These are phyloP conservation scores for Phoxinus dragarum DNA, from an alignment of 2,797 vertebrate species.

Conservation along the genomic window DNA sequence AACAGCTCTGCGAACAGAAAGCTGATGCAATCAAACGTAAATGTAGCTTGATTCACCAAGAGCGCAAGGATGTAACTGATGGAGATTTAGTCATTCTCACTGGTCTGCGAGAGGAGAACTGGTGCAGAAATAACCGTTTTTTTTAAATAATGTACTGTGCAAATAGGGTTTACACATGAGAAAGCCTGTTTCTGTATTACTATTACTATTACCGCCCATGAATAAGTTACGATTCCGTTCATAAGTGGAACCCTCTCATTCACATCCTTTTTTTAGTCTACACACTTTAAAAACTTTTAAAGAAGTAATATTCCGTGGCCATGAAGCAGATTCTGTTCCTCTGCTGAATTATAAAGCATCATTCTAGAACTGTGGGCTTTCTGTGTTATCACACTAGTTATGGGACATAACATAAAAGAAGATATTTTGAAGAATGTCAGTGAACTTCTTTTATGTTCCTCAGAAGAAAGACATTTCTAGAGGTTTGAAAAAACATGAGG, in stretches of 20 bases:
- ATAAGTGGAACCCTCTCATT: slow-evolving; percentile 29
- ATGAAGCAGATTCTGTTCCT: neutral
- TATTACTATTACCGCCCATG: slow-evolving; percentile 4
- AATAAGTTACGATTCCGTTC: slow-evolving; percentile 26
- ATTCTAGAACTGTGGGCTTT: neutral
- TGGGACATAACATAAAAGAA: neutral
- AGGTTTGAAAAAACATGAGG: neutral
- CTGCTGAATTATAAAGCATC: neutral
- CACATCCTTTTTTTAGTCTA: neutral
- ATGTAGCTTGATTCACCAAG: slow-evolving; percentile 10
- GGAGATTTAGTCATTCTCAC: slow-evolving; percentile 22
- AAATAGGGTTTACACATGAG: slow-evolving; percentile 26
- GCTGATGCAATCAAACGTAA: slow-evolving; percentile 44
- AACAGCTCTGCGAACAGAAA: slow-evolving; percentile 35
- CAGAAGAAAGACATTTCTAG: neutral
- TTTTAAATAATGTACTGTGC: slow-evolving; percentile 29
- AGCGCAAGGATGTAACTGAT: slow-evolving; percentile 4
- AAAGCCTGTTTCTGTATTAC: neutral
- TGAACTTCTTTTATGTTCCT: neutral
- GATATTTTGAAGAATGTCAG: neutral
- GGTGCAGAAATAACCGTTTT: slow-evolving; percentile 37
- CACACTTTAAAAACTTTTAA: neutral
- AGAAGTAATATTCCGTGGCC: neutral
- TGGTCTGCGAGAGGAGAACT: neutral
- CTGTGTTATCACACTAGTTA: neutral